Evolutionary conservation across 2,888 invertebrate genomes (phyloP), one percentile per base, ranked within the genome.

Genomic region (Conus canariensis): DNA sequence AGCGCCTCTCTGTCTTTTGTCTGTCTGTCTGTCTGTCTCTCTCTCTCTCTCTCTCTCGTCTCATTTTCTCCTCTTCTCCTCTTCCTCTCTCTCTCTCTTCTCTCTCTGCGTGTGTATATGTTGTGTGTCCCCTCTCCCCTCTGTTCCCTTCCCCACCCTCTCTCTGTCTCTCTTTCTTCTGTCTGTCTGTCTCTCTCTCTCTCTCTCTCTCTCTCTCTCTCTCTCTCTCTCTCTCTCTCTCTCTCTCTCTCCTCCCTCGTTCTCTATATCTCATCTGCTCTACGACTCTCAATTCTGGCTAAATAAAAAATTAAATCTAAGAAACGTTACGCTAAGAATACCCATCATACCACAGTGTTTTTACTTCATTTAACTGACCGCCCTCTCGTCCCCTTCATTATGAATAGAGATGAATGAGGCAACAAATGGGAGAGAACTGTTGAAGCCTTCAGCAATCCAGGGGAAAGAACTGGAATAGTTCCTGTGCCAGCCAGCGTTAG

Each of bases 131-230:
- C 56, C 56, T 82, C 56, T 82, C 58, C 22, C 58, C 4, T 9
- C 9, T 19, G 56, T 56, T 82, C 19, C 25, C 82, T 22, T 6
- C 10, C 56, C 19, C 82, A 6, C 82, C 22, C 6, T 82, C 82
- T 82, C 82, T 82, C 22, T 70, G 9, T 82, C 7, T 16, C 22
- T 83, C 82, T 22, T 22, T 83, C 82, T 83, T 70, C 67, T 70
- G 12, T 70, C 67, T 70, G 12, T 70, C 88, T 88, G 74, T 88
- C 88, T 88, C 74, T 88, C 74, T 74, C 88, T 88, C 88, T 19
- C 67, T 19, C 67, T 19, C 22, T 19, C 0, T 70, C 70, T 70
- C 70, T 88, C 88, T 88, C 88, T 88, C 70, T 70, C 19, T 70
- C 70, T 70, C 70, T 70, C 70, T 70, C 19, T 70, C 70, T 70